Evolutionary conservation across 2,888 invertebrate species (phyloP).

Genomic region (Desoria tigrina): DNA sequence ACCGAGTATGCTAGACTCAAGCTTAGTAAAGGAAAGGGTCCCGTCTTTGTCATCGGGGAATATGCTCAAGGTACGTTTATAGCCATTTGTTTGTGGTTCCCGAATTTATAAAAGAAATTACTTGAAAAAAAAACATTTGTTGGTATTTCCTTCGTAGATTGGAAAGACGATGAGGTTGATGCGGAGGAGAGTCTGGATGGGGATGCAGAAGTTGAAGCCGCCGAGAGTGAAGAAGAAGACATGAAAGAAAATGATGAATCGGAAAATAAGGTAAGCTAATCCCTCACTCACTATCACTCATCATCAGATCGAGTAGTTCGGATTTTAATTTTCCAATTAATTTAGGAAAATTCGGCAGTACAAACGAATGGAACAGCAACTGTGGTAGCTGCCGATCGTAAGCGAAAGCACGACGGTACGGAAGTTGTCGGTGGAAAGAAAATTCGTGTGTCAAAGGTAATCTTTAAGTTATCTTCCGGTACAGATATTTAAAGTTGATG

Average conservation of each 20-base stretch:
- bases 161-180: constrained; percentile 16
- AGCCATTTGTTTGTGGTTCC: too few species aligned
- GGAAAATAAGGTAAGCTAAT: constrained; percentile 7
- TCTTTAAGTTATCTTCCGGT: too few species aligned
- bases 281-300: not conserved
- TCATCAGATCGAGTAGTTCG: not conserved
- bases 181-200: constrained; percentile 20
- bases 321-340: not conserved
- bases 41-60: constrained; percentile 28
- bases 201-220: constrained; percentile 18
- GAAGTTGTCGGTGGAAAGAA: not conserved
- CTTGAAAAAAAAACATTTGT: not conserved
- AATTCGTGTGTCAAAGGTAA: too few species aligned
- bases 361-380: too few species aligned
- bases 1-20: constrained; percentile 20
- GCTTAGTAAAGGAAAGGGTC: constrained; percentile 29
- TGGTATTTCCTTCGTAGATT: constrained; percentile 19
- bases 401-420: not conserved
- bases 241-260: constrained; percentile 23
- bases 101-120: too few species aligned
- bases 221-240: constrained; percentile 17
- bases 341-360: too few species aligned
- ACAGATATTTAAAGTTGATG: too few species aligned
- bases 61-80: constrained; percentile 23
- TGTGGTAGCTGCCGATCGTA: not conserved